Evolutionary conservation across 2,797 vertebrate genomes (phyloP).

Genomic region (Cyprinodon diabolis): DNA sequence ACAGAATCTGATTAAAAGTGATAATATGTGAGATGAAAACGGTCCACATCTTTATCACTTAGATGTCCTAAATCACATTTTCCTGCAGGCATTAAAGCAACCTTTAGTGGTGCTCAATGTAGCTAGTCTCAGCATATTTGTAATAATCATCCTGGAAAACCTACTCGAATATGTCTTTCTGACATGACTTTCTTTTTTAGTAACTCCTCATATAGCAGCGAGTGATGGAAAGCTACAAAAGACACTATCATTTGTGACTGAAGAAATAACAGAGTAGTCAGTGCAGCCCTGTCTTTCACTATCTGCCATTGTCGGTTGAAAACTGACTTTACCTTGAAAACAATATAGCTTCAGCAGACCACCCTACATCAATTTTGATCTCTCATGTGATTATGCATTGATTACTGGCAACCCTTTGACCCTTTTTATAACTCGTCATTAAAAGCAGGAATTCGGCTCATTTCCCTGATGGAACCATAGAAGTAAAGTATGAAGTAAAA

Average conservation of each 20-base stretch:
- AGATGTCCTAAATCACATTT: conserved; percentile 24
- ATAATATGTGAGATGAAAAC: conserved; percentile 13
- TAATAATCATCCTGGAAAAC: conserved; percentile 26
- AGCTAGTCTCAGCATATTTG: conserved; percentile 9
- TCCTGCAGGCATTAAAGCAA: conserved; percentile 30
- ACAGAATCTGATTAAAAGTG: conserved; percentile 23
- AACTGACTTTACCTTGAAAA: conserved; percentile 41
- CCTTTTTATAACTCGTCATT: conserved; percentile 12
- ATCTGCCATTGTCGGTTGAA: conserved; percentile 35
- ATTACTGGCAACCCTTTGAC: conserved; percentile 29
- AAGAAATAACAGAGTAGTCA: conserved; percentile 44
- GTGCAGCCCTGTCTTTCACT: conserved; percentile 32
- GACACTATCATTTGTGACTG: conserved; percentile 39
- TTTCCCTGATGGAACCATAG: conserved; percentile 1
- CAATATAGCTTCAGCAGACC: background rate
- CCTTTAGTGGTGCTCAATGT: conserved; percentile 18
- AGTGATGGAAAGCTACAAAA: conserved; percentile 33
- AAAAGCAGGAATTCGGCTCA: background rate
- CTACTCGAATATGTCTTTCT: conserved; percentile 9
- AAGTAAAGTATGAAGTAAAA: conserved; percentile 18
- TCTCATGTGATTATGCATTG: conserved; percentile 17
- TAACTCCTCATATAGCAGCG: background rate
- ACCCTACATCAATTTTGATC: background rate
- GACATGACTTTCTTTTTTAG: conserved; percentile 14
- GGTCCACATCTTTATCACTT: conserved; percentile 11